Evolutionary conservation across 2,113 vertebrate species (phyloP).

Genomic region (Aldabrachelys gigantea): DNA sequence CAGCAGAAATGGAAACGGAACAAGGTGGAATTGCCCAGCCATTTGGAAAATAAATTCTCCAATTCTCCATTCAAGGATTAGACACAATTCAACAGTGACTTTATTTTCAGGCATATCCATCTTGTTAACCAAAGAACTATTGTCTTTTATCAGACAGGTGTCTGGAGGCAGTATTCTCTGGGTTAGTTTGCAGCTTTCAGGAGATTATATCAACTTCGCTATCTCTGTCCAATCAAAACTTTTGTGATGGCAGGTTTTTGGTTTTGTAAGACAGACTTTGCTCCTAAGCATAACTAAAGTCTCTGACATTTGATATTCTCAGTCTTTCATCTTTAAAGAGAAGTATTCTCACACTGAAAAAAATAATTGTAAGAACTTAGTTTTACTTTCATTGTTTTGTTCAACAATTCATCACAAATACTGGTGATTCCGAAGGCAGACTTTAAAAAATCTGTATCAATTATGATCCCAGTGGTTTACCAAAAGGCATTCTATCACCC

Average conservation of each 20-base stretch:
- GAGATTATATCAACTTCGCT: slow-evolving; percentile 37
- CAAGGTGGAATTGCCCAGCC: slow-evolving; percentile 58
- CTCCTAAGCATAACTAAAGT: slow-evolving; percentile 56
- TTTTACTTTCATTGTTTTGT: slow-evolving; percentile 58
- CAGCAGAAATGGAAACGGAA: slow-evolving; percentile 67
- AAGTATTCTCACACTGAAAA: slow-evolving; percentile 27
- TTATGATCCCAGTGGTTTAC: slow-evolving; percentile 6
- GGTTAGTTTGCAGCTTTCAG: slow-evolving; percentile 32
- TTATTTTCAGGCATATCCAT: slow-evolving; percentile 61
- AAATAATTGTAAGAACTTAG: slow-evolving; percentile 38
- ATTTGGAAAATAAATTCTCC: slow-evolving; percentile 58
- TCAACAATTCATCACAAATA: slow-evolving; percentile 38
- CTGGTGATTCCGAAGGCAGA: neutral
- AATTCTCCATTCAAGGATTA: slow-evolving; percentile 63
- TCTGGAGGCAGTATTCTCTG: slow-evolving; percentile 48
- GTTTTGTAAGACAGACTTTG: slow-evolving; percentile 28
- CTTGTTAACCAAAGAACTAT: slow-evolving; percentile 55
- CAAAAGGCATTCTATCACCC: slow-evolving; percentile 43
- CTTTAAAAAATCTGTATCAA: slow-evolving; percentile 52
- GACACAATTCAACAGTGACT: slow-evolving; percentile 40
- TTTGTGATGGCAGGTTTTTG: slow-evolving; percentile 43
- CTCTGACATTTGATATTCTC: slow-evolving; percentile 28
- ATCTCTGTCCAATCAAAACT: neutral
- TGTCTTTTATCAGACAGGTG: slow-evolving; percentile 59
- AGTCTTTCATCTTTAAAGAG: slow-evolving; percentile 62